Base-by-base conservation (phyloP, 2,888 invertebrate genomes). In the Anoplius nigerrimus region DNA sequence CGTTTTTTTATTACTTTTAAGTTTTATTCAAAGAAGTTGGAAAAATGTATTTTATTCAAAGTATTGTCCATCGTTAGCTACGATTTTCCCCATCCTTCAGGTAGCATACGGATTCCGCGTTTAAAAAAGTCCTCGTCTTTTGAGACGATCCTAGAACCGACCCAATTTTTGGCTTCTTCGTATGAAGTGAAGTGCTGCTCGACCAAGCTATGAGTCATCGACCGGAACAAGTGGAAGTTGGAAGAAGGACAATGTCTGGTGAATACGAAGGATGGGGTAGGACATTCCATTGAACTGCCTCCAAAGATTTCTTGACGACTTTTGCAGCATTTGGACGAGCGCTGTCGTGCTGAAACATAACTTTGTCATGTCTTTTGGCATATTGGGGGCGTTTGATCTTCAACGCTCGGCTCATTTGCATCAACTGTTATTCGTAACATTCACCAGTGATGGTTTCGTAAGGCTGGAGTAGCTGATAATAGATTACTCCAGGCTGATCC, bases 281-380 rank as follows among this genome's bases (percentile, higher is more conserved):
- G 59, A 74, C 72, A 61, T 76, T 72, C 71, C 72, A 77, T 62
- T 71, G 62, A 24, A 78, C 52, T 53, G 72, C 69, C 71, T 72
- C 62, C 45, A 72, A 57, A 2, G 56, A 69, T 69, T 71, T 8
- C 43, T 68, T 48, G 22, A 71, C 59, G 5, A 53, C 56, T 58
- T 27, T 60, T 57, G 76, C 67, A 59, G 69, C 75, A 46, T 74
- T 74, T 22, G 63, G 67, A n/a, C n/a, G n/a, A n/a, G 74, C 68
- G 58, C 77, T 79, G 65, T 78, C 71, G 70, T 79, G 79, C 48
- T 57, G 68, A n/a, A 80, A 71, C 74, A 82, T 80, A 0, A 80
- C 71, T 70, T 78, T 75, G 46, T 74, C 74, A 62, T 81, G 70
- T 65, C 72, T 72, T 52, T 69, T 20, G 18, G 46, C 48, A 24